Percentiles rank a stretch among this genome's conserved stretches.
phyloP scores from a whole-genome alignment of 2,888 invertebrate genomes.

The Epistrophe grossulariae region DNA sequence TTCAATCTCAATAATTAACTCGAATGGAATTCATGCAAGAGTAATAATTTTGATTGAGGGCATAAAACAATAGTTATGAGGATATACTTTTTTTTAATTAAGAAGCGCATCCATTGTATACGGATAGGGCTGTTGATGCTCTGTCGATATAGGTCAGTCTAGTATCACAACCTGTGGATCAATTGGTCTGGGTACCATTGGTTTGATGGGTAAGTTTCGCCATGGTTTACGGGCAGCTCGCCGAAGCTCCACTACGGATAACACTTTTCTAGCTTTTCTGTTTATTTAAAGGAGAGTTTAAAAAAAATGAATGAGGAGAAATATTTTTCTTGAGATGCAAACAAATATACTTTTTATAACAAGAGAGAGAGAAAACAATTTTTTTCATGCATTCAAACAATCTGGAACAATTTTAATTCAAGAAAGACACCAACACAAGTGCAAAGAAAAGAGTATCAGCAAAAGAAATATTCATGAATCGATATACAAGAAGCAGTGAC shows the following conservation, averaged over 20 bases:
- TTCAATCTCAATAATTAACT: constrained; percentile 43
- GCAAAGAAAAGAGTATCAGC: too few relatives aligned
- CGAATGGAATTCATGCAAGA: constrained; percentile 51
- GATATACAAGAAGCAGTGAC: too few relatives aligned
- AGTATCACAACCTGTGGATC: constrained; percentile 89
- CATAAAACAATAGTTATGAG: constrained; percentile 50
- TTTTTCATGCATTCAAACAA: too few relatives aligned
- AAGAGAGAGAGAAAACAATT: too few relatives aligned
- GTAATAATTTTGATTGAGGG: constrained; percentile 49
- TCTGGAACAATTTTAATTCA: too few relatives aligned
- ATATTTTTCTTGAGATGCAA: not conserved
- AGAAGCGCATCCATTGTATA: constrained; percentile 88
- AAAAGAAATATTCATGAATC: too few relatives aligned
- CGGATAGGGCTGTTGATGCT: constrained; percentile 85
- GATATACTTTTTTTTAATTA: constrained; percentile 81
- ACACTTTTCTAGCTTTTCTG: constrained; percentile 92
- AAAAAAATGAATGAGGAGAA: not conserved
- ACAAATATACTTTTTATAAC: too few relatives aligned
- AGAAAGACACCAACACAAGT: too few relatives aligned
- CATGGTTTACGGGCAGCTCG: constrained; percentile 94
- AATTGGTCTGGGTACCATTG: constrained; percentile 82
- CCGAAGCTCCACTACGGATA: constrained; percentile 91
- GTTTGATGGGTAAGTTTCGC: constrained; percentile 86
- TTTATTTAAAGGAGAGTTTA: constrained; percentile 39
- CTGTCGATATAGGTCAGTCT: constrained; percentile 87